Evolutionary conservation across 2,797 vertebrate genomes (phyloP), one percentile per base, ranked within the genome.

Genomic region (Setipinna tenuifilis): DNA sequence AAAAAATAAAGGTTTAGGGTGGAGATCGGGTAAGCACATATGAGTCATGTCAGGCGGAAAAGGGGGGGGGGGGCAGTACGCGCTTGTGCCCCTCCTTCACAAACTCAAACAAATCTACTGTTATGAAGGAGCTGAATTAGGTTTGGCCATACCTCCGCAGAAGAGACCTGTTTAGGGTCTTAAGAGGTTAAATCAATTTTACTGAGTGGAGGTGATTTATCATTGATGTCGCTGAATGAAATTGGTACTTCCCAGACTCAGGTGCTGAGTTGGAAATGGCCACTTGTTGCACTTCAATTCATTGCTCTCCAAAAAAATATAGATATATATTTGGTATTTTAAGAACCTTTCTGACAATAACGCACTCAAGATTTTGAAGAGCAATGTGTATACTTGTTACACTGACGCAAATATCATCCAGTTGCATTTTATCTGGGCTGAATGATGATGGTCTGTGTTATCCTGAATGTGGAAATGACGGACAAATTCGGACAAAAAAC

Each of bases 201-300:
- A 14, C 12, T 68, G 23, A 41, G 35, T 41, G 6, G 6, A 65
- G n/a, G 9, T 25, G 31, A 41, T 78, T 41, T 0, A n/a, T 19
- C 16, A 78, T 31, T 78, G 35, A 21, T 78, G 71, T 16, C 31
- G 19, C 17, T 78, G 71, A 78, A 17, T 41, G 71, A 35, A 78
- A 78, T 44, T 17, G 71, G 14, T 78, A 1, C 14, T 71, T 71
- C 65, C 65, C 28, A 23, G 65, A 17, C 1, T 71, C 65, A 31
- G 65, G 25, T 28, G 4, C 25, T 41, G 68, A 31, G 71, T 44
- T 41, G 71, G 35, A 78, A 6, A 78, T 10, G 5, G 71, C 71
- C 71, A 17, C 68, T 17, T 75, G 68, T 75, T 75, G 68, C 28
- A 75, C 68, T 75, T 75, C 14, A 75, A 75, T 75, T 41, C 68